Evolutionary conservation across 2,888 invertebrate genomes (phyloP), one percentile per base, ranked within the genome.

Genomic region (Coleophora flavipennella): DNA sequence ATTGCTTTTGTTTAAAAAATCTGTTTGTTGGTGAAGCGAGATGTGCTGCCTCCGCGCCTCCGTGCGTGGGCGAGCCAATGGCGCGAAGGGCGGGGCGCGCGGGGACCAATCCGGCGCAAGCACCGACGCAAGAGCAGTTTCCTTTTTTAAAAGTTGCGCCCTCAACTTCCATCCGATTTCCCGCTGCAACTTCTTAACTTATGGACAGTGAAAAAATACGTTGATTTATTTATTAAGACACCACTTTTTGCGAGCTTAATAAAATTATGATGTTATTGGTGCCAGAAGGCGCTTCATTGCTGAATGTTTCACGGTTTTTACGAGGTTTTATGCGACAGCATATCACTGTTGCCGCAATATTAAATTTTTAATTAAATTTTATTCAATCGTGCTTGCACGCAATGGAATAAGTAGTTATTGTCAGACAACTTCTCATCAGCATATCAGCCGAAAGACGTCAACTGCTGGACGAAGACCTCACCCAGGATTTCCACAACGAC

Each of bases 1-100:
- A 83, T 84, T 81, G 75, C 78, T 80, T 80, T 81, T 78, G 79
- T 81, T 79, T 77, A 78, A 81, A 83, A 83, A 81, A 81, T 78
- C 78, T 81, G 80, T 81, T 81, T 78, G 81, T 79, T 77, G 70
- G 70, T 66, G 70, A 74, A 70, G 72, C 68, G 75, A 79, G 81
- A 78, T 73, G 81, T 72, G 63, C 73, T n/a, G 77, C 78, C 77
- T 71, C 71, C 62, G 60, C 68, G 77, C 73, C 74, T 66, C 58
- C 57, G 64, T 59, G 55, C 58, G 57, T 63, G 59, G 55, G 55
- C 59, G n/a, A 60, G 62, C 80, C 83, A 81, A 84, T 81, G 57
- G 67, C 66, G 66, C 53, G 67, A 63, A 55, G 56, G 62, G 78
- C 76, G 80, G 79, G 81, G 81, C 71, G 73, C 76, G 53, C 55